phyloP scores from a whole-genome alignment of 1,140 invertebrate species.

The Thaumetopoea pityocampa region DNA sequence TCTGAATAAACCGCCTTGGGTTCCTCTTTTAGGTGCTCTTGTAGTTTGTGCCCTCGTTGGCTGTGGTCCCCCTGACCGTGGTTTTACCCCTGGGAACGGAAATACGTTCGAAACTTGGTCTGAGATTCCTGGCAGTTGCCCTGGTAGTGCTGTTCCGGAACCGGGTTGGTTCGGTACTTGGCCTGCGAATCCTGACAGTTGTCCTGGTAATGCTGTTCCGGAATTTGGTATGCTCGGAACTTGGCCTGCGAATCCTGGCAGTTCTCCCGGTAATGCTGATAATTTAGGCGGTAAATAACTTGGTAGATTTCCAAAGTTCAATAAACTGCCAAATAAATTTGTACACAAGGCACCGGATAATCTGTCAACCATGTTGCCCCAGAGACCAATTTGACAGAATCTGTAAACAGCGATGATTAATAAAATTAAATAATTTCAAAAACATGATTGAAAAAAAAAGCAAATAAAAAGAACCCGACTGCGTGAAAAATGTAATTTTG shows the following conservation, averaged over 20 bases:
- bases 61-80: too few species aligned
- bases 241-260: constrained; percentile 1
- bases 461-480: too few species aligned
- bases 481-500: too few species aligned
- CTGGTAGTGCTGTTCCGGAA: not conserved
- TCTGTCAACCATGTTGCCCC: constrained; percentile 59
- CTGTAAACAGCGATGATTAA: constrained; percentile 28
- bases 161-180: not conserved
- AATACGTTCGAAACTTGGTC: too few species aligned
- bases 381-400: constrained; percentile 66
- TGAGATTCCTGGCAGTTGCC: not conserved
- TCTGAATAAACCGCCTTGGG: too few species aligned
- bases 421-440: too few species aligned
- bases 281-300: too few species aligned
- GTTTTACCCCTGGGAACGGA: too few species aligned
- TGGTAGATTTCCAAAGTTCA: constrained; percentile 33
- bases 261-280: constrained; percentile 4
- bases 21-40: too few species aligned
- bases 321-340: constrained; percentile 38
- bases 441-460: too few species aligned
- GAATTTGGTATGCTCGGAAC: not conserved
- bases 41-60: too few species aligned
- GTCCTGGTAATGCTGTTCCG: not conserved
- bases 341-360: constrained; percentile 49
- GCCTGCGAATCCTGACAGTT: not conserved